phyloP scores from a whole-genome alignment of 2,888 invertebrate species.

The Agriopis leucophaearia region DNA sequence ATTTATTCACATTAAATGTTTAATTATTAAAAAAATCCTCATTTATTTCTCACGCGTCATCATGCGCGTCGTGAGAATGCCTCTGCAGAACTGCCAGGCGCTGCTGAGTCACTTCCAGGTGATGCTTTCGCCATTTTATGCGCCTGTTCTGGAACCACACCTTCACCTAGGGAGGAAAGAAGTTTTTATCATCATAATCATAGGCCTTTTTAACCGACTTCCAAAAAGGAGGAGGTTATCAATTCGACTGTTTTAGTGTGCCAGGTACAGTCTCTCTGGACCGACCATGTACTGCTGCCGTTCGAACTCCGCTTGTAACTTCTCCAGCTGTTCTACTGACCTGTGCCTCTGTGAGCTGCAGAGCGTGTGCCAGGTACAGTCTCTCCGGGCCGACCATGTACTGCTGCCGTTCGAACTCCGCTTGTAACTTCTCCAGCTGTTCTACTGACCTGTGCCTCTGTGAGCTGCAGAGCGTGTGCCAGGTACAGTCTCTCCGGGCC shows the following conservation, averaged over 20 bases:
- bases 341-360: constrained; percentile 96
- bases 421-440: constrained; percentile 72
- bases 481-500: constrained; percentile 97
- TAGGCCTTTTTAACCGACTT: no score
- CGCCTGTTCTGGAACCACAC: constrained; percentile 97
- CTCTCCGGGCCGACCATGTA: constrained; percentile 99
- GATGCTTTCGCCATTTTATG: constrained; percentile 98
- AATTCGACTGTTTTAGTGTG: no score
- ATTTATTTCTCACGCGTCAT: constrained; percentile 60
- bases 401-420: constrained; percentile 98
- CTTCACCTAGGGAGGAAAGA: constrained; percentile 88
- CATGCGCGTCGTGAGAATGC: constrained; percentile 75
- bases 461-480: constrained; percentile 94
- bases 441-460: constrained; percentile 93
- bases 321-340: constrained; percentile 68
- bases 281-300: constrained; percentile 99
- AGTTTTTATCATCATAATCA: not conserved
- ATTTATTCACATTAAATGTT: not conserved
- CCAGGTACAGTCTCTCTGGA: constrained; percentile 96
- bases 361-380: constrained; percentile 95
- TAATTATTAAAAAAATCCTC: not conserved
- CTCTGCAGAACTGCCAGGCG: constrained; percentile 88
- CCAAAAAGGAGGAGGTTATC: no score
- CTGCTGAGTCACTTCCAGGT: constrained; percentile 96
- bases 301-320: constrained; percentile 93